Conservation (phyloP, 1,140 invertebrate species). For the Drosophila eugracilis region DNA sequence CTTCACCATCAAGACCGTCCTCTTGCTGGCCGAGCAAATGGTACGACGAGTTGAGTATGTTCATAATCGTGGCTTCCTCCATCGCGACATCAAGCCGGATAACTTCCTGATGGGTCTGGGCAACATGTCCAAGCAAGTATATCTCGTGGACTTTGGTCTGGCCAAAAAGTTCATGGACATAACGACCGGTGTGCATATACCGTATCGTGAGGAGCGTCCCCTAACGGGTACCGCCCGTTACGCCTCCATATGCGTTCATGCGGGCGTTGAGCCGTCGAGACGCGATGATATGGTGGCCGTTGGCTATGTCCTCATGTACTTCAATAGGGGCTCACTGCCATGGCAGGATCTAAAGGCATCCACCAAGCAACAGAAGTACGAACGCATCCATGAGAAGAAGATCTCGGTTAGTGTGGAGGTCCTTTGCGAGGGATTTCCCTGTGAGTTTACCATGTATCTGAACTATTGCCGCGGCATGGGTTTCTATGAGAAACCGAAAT, state of each 20-base stretch:
- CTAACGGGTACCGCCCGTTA: constrained; percentile 97
- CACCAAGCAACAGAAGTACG: constrained; percentile 98
- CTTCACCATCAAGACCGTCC: constrained; percentile 98
- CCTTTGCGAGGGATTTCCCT: constrained; percentile 96
- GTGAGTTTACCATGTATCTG: constrained; percentile 98
- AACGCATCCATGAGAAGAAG: constrained; percentile 98
- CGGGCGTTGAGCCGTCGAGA: constrained; percentile 94
- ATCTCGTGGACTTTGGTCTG: constrained; percentile 97
- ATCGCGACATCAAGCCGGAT: constrained; percentile 97
- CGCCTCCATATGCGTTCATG: constrained; percentile 97
- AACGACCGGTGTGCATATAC: constrained; percentile 94
- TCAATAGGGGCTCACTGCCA: constrained; percentile 95
- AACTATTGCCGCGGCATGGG: constrained; percentile 97
- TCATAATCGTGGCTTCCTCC: constrained; percentile 97
- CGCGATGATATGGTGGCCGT: constrained; percentile 98
- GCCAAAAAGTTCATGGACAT: constrained; percentile 97
- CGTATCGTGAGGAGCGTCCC: constrained; percentile 97
- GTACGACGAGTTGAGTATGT: constrained; percentile 95
- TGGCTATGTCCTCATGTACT: constrained; percentile 98
- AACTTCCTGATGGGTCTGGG: constrained; percentile 99
- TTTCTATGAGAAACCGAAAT: constrained; percentile 97
- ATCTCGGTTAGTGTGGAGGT: constrained; percentile 97
- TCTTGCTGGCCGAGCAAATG: constrained; percentile 98
- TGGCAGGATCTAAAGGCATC: constrained; percentile 97
- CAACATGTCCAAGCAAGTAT: constrained; percentile 95